phyloP scores from a whole-genome alignment of 2,797 vertebrate species.

The Gobionotothen gibberifrons region DNA sequence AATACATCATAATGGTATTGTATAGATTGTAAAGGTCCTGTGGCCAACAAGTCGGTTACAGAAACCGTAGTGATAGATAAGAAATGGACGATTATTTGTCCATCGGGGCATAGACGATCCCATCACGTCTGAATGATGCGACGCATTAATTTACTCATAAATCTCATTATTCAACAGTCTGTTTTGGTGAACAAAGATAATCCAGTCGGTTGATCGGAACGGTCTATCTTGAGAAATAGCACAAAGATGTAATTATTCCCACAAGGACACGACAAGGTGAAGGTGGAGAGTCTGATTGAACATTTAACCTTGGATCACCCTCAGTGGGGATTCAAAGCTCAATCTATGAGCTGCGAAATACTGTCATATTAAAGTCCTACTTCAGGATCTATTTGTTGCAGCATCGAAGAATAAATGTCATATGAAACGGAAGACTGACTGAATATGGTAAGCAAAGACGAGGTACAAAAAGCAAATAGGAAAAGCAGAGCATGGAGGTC shows the following conservation, averaged over 20 bases:
- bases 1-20: neutral
- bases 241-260: constrained; percentile 49
- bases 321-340: constrained; percentile 18
- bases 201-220: constrained; percentile 57
- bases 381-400: constrained; percentile 36
- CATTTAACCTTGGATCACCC: constrained; percentile 53
- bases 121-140: constrained; percentile 46
- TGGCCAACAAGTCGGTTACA: constrained; percentile 11
- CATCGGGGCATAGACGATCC: constrained; percentile 20
- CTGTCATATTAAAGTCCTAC: constrained; percentile 10
- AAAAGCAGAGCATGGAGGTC: constrained; percentile 28
- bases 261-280: constrained; percentile 48
- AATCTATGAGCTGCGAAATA: constrained; percentile 24
- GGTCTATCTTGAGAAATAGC: constrained; percentile 22
- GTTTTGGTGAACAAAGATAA: constrained; percentile 44
- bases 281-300: constrained; percentile 33
- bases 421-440: constrained; percentile 19
- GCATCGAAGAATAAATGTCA: constrained; percentile 42
- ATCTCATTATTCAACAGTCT: constrained; percentile 49
- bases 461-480: constrained; percentile 20
- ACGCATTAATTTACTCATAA: constrained; percentile 57
- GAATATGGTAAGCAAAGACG: constrained; percentile 25
- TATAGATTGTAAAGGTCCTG: constrained; percentile 19
- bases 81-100: constrained; percentile 46
- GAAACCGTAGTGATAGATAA: constrained; percentile 9